A percentile compares a stretch with the other conserved stretches of the same genome.
These are phyloP conservation scores for Ceyx margarethae DNA, from an alignment of 2,113 vertebrate genomes.

Conservation along the genomic window DNA sequence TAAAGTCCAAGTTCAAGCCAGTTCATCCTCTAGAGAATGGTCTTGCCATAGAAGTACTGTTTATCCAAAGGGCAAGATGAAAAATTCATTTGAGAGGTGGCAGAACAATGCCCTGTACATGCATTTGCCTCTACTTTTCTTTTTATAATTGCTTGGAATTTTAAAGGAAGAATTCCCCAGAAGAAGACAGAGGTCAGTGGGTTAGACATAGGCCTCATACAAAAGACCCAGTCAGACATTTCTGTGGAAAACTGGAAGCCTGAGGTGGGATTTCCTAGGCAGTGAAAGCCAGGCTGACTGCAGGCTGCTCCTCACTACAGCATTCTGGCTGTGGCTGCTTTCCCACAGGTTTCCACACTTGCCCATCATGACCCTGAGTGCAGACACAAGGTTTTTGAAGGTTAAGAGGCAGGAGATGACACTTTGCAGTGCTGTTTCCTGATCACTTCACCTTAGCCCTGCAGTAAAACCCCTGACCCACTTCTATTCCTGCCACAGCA, in stretches of 20 bases:
- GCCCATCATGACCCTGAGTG: not conserved
- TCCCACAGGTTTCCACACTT: not conserved
- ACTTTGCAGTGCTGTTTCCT: not conserved
- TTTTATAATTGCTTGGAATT: not conserved
- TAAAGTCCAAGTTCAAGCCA: slow-evolving; percentile 1
- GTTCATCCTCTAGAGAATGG: not conserved
- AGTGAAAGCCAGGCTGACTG: not conserved
- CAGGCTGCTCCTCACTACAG: not conserved
- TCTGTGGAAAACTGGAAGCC: not conserved
- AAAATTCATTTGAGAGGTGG: not conserved
- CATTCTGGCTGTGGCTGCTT: not conserved
- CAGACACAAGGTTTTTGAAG: not conserved
- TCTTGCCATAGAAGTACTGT: not conserved
- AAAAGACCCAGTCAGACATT: not conserved
- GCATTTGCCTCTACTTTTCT: not conserved
- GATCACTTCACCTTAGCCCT: not conserved
- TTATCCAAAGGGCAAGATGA: not conserved
- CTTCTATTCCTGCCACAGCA: not conserved
- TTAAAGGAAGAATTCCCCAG: not conserved
- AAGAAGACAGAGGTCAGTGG: not conserved
- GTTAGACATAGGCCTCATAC: not conserved
- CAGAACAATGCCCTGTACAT: not conserved
- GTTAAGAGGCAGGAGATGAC: not conserved
- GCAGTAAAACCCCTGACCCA: not conserved
- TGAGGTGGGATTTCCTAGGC: not conserved